A percentile compares a stretch with the other conserved stretches of the same genome.
Evolutionary conservation across 2,113 vertebrate species (phyloP).

Genomic region (Microcebus ravelobensis): DNA sequence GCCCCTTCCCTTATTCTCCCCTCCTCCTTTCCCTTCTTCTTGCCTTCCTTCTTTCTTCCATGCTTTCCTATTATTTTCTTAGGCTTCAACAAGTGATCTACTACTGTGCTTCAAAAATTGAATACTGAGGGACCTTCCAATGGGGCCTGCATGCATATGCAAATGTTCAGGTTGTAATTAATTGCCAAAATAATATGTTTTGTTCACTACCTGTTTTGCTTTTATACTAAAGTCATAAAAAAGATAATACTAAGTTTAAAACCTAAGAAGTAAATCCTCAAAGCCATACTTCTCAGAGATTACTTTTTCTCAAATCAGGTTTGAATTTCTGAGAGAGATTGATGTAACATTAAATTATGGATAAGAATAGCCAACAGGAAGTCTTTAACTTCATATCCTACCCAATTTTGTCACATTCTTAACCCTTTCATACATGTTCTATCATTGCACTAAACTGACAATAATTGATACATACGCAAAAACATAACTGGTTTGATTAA

Average conservation of each 20-base stretch:
- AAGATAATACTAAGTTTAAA: slow-evolving; percentile 82
- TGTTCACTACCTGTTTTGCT: slow-evolving; percentile 77
- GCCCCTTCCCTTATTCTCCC: not conserved
- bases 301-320: slow-evolving; percentile 85
- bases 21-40: not conserved
- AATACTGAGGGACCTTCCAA: slow-evolving; percentile 64
- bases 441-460: slow-evolving; percentile 79
- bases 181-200: slow-evolving; percentile 62
- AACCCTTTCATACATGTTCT: slow-evolving; percentile 72
- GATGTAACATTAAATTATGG: slow-evolving; percentile 77
- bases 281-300: slow-evolving; percentile 82
- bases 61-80: slow-evolving; percentile 33
- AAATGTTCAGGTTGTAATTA: not conserved
- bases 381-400: slow-evolving; percentile 70
- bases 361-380: slow-evolving; percentile 77
- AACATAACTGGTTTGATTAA: slow-evolving; percentile 79
- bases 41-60: not conserved
- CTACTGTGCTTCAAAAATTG: slow-evolving; percentile 44
- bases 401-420: slow-evolving; percentile 76
- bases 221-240: slow-evolving; percentile 83
- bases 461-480: slow-evolving; percentile 77
- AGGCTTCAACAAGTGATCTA: slow-evolving; percentile 70
- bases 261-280: slow-evolving; percentile 82
- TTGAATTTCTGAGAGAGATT: slow-evolving; percentile 84
- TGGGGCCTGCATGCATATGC: not conserved